Evolutionary conservation across 2,888 invertebrate species (phyloP).

Genomic region (Tribolium freemani): DNA sequence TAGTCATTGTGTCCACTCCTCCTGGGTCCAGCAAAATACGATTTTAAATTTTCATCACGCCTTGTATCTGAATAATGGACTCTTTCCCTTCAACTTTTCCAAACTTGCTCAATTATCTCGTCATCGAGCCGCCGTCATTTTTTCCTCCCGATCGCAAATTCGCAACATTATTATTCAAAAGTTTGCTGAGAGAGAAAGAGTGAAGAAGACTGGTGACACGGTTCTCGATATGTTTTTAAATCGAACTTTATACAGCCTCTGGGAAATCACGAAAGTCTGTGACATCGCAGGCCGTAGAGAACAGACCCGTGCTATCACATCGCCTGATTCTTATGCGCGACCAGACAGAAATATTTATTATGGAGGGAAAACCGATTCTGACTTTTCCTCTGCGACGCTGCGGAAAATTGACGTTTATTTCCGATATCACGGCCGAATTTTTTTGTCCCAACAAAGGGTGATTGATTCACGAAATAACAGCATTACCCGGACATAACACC

Average conservation of each 20-base stretch:
- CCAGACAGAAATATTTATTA: constrained; percentile 63
- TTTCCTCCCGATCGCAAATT: background rate
- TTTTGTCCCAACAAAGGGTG: background rate
- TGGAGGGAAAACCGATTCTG: constrained; percentile 42
- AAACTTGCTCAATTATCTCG: constrained; percentile 8
- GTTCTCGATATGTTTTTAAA: constrained; percentile 67
- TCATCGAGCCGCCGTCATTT: background rate
- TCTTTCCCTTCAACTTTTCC: background rate
- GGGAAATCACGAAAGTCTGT: constrained; percentile 65
- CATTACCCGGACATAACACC: background rate
- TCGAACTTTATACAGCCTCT: constrained; percentile 68
- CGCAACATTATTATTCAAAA: constrained; percentile 18
- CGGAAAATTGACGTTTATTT: constrained; percentile 35
- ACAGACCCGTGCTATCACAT: constrained; percentile 49
- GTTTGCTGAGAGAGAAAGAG: constrained; percentile 34
- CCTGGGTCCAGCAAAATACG: constrained; percentile 34
- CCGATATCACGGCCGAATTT: constrained; percentile 31
- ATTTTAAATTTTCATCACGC: constrained; percentile 44
- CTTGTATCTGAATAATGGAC: constrained; percentile 9
- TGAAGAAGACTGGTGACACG: constrained; percentile 59
- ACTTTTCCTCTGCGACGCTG: constrained; percentile 25
- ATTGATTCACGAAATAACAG: background rate
- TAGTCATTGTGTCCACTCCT: constrained; percentile 54
- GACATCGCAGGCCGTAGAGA: constrained; percentile 60
- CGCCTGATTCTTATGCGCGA: constrained; percentile 62